Percentiles rank a stretch among this genome's conserved stretches.
phyloP scores from a whole-genome alignment of 2,888 invertebrate species.

The Hypselothyrea guttata region DNA sequence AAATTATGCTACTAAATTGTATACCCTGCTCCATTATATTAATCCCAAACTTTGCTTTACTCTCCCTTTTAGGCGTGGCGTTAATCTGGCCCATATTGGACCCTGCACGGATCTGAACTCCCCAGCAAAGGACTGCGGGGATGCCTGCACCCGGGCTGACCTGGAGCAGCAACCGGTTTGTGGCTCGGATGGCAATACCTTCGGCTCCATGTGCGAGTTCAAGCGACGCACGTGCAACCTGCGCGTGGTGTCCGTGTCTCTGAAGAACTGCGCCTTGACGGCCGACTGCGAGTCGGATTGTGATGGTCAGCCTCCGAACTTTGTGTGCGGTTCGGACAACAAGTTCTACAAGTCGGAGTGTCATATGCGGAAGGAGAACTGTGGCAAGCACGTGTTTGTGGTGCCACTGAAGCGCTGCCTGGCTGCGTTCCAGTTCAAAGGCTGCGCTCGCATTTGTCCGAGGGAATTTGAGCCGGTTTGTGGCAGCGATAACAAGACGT shows the following conservation, averaged over 20 bases:
- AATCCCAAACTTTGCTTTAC: too few species aligned
- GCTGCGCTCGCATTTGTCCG: constrained; percentile 93
- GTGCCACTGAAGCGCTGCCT: constrained; percentile 95
- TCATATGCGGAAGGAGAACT: constrained; percentile 94
- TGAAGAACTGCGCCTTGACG: constrained; percentile 92
- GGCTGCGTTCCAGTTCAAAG: constrained; percentile 91
- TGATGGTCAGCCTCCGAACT: constrained; percentile 85
- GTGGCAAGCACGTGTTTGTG: constrained; percentile 94
- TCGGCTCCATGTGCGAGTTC: constrained; percentile 93
- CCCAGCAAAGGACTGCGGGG: constrained; percentile 84
- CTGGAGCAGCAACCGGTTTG: constrained; percentile 89
- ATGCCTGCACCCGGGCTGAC: constrained; percentile 84
- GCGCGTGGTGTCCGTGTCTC: constrained; percentile 91
- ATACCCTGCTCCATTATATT: too few species aligned
- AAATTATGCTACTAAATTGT: too few species aligned
- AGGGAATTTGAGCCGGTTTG: constrained; percentile 95
- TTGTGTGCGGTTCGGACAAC: constrained; percentile 95
- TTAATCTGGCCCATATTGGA: constrained; percentile 94
- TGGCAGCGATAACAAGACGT: constrained; percentile 95
- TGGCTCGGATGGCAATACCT: constrained; percentile 94
- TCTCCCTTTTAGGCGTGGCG: constrained; percentile 92
- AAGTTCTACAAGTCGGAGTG: constrained; percentile 95
- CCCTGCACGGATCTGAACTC: constrained; percentile 88
- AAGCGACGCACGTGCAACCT: constrained; percentile 92
- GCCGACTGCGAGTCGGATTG: constrained; percentile 88